These are phyloP conservation scores for Anabacerthia variegaticeps DNA, from an alignment of 2,797 vertebrate genomes.

Conservation along the genomic window DNA sequence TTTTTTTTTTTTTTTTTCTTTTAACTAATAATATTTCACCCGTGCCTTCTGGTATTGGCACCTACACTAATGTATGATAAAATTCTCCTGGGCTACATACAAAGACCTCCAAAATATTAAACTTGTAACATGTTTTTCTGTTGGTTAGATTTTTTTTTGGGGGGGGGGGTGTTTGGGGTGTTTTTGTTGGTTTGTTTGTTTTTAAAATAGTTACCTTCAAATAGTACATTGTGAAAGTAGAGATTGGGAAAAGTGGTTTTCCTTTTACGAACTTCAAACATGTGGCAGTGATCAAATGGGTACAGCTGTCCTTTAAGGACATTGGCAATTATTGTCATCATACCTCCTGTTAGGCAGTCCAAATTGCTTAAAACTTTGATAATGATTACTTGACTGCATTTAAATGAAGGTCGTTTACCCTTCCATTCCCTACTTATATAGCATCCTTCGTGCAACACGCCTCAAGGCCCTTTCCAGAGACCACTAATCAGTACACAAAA, in stretches of 20 bases:
- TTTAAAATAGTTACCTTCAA: constrained; percentile 8
- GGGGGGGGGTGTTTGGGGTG: neutral
- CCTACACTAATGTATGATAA: neutral
- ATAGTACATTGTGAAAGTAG: neutral
- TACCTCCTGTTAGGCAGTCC: constrained; percentile 74
- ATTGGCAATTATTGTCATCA: constrained; percentile 73
- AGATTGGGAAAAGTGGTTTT: constrained; percentile 41
- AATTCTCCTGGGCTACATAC: neutral
- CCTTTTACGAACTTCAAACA: constrained; percentile 58
- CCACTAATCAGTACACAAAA: constrained; percentile 80
- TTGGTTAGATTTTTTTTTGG: neutral
- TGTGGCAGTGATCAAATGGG: constrained; percentile 70
- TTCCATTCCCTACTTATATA: constrained; percentile 66
- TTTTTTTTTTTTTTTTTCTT: neutral
- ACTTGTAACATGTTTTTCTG: neutral
- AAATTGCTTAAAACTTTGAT: constrained; percentile 79
- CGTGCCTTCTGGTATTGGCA: neutral
- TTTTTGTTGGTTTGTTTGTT: neutral
- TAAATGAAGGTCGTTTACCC: constrained; percentile 75
- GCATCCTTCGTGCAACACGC: constrained; percentile 64
- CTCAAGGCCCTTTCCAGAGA: constrained; percentile 75
- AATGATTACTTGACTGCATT: constrained; percentile 78
- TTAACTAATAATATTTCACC: neutral
- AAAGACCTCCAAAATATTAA: constrained; percentile 25
- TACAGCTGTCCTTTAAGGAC: constrained; percentile 71